Evolutionary conservation across 2,113 vertebrate species (phyloP).

Genomic region (Leptocoma aspasia): DNA sequence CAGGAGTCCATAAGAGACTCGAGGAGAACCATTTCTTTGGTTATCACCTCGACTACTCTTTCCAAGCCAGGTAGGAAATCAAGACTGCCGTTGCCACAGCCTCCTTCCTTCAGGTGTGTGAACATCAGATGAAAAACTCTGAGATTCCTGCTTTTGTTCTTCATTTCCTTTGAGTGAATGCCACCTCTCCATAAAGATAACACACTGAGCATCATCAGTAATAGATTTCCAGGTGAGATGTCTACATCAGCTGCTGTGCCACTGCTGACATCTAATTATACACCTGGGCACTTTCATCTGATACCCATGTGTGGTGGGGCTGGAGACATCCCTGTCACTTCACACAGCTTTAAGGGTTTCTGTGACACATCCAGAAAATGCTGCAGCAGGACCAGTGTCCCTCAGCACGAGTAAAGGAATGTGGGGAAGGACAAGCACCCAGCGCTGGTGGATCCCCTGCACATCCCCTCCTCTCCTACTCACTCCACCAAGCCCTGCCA

Average conservation of each 20-base stretch:
- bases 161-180: neutral
- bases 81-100: neutral
- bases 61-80: neutral
- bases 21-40: neutral
- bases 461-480: neutral
- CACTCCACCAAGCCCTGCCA: neutral
- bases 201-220: neutral
- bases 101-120: rapidly evolving
- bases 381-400: neutral
- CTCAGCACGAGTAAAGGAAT: rapidly evolving
- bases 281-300: neutral
- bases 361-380: neutral
- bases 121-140: neutral
- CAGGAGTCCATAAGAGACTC: neutral
- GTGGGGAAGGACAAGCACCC: neutral
- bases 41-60: rapidly evolving
- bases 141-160: neutral
- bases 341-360: neutral
- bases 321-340: neutral
- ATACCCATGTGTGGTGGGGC: rapidly evolving
- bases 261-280: neutral
- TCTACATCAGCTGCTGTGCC: neutral
- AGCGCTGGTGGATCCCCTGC: rapidly evolving
- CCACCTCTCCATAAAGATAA: neutral
- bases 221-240: neutral